Evolutionary conservation across 1,140 invertebrate species (phyloP).

Genomic region (Parasteatoda tepidariorum): DNA sequence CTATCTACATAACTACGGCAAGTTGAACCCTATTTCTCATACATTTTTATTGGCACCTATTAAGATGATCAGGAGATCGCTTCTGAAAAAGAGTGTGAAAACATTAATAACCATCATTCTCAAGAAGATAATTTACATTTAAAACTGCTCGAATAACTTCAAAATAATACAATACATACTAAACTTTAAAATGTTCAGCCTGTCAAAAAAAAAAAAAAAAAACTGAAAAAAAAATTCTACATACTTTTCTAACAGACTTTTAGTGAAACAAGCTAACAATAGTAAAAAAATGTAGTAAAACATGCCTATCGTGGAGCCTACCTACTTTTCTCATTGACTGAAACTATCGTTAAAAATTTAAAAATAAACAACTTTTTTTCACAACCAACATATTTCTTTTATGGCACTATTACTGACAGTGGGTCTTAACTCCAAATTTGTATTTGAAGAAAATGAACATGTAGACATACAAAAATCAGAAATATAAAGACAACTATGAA

Average conservation of each 20-base stretch:
- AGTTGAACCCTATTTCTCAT: not conserved
- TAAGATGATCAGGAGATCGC: constrained; percentile 9
- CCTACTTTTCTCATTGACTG: too few relatives aligned
- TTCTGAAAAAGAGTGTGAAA: constrained; percentile 22
- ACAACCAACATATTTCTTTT: too few relatives aligned
- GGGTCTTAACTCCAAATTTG: too few relatives aligned
- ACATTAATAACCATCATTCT: too few relatives aligned
- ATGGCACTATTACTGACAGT: too few relatives aligned
- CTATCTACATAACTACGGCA: constrained; percentile 48
- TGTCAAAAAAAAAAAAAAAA: not conserved
- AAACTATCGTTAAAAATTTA: too few relatives aligned
- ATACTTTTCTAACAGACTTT: not conserved
- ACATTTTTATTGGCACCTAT: constrained; percentile 40
- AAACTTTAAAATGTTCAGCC: not conserved
- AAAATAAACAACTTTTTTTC: too few relatives aligned
- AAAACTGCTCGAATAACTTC: not conserved
- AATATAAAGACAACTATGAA: too few relatives aligned
- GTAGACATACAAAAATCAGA: too few relatives aligned
- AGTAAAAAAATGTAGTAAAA: too few relatives aligned
- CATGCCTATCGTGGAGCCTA: too few relatives aligned
- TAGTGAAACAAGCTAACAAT: not conserved
- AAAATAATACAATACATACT: not conserved
- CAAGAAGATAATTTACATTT: not conserved
- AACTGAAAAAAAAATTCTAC: not conserved
- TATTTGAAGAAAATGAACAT: too few relatives aligned